Base-by-base conservation (phyloP, 2,797 vertebrate species). In the Sandelia bainsii region DNA sequence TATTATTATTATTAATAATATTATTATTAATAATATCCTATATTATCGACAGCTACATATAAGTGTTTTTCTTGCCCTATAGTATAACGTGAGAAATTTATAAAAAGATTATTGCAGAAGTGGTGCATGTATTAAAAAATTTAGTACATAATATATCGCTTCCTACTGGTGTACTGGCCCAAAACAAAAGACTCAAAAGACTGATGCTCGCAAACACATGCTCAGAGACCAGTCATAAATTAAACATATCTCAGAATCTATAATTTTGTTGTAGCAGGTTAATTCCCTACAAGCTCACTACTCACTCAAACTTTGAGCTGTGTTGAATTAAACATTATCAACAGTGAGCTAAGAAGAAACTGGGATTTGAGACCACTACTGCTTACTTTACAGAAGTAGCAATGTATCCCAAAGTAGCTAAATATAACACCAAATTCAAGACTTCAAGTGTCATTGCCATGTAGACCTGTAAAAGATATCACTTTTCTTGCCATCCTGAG, bases 401-500 rank as follows among this genome's bases (percentile, higher is more conserved):
- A 42, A 40, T 22, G 23, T n/a, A 46, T 80, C 72, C 12, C 50
- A 22, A 64, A 27, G 52, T 4, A 34, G 66, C 72, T 82, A 80
- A 87, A 87, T 70, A 76, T 78, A 68, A 57, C 40, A 53, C 4
- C 27, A 50, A 79, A 71, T 8, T 3, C 40, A 53, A 49, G 67
- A 37, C 65, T 57, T 78, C 64, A 22, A 54, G 22, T 78, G 75
- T 82, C 73, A 73, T 49, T 78, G 70, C 50, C 34, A 45, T 66
- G 40, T 27, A 59, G 80, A 71, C 53, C 57, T 80, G 74, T 37
- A 22, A 68, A 72, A 22, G 32, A 39, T 71, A 84, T 87, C 63
- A 10, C 46, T 69, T 82, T 78, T 61, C 74, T 39, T 64, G 65
- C 56, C 74, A 85, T 54, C 54, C 65, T 72, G 75, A 83, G 67